Percentiles rank a stretch among this genome's conserved stretches.
Conservation (phyloP, 1,140 invertebrate genomes). For the Scylla paramamosain region DNA sequence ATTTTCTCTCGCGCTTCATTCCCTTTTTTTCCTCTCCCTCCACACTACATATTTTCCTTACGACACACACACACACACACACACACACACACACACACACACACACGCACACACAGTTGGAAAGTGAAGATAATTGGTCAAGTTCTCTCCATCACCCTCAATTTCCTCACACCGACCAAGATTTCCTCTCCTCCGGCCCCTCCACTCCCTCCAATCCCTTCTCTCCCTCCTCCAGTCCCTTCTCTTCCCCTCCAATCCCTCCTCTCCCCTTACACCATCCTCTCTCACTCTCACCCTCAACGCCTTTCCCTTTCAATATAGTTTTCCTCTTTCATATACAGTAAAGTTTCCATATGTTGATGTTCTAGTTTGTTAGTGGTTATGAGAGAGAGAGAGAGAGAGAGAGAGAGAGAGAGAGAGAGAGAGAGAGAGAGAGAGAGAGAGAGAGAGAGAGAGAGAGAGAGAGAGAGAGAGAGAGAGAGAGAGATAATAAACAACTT, state of each 20-base stretch:
- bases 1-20: neutral
- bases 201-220: neutral
- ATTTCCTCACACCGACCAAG: neutral
- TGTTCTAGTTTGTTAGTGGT: neutral
- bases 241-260: neutral
- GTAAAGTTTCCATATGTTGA: neutral
- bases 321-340: neutral
- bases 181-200: neutral
- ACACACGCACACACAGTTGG: neutral
- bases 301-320: neutral
- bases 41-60: neutral
- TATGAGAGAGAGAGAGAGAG: neutral
- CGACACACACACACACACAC: neutral
- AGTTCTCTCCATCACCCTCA: neutral
- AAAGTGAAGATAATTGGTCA: slow-evolving; percentile 30
- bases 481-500: no score
- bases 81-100: slow-evolving; percentile 28
- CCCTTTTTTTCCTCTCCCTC: neutral
- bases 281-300: neutral
- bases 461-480: slow-evolving; percentile 1
- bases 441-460: slow-evolving; percentile 31
- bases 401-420: slow-evolving; percentile 40
- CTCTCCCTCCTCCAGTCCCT: neutral
- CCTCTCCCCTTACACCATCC: neutral
- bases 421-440: slow-evolving; percentile 28